A percentile compares a stretch with the other conserved stretches of the same genome.
Conservation (phyloP, 2,888 invertebrate species). For the Apamea epomidion region DNA sequence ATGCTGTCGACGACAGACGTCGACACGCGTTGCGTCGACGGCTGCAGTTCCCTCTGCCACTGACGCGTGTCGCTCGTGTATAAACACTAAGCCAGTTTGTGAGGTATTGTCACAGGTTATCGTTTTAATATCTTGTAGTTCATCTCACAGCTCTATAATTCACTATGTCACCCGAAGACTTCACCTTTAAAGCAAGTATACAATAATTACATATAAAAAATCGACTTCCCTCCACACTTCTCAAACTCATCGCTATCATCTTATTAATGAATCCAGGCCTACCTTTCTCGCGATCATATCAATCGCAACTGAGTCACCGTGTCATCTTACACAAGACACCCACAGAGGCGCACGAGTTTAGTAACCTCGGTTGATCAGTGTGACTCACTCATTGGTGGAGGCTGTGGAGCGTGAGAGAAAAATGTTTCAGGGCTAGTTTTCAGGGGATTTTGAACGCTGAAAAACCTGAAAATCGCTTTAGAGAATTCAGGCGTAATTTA, state of each 20-base stretch:
- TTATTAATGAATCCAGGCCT: constrained; percentile 60
- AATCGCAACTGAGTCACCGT: constrained; percentile 67
- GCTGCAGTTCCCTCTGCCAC: too few relatives aligned
- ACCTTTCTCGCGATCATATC: constrained; percentile 54
- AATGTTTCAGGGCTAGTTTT: constrained; percentile 15
- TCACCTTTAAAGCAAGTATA: neutral
- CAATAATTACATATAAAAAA: neutral
- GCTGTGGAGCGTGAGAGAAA: constrained; percentile 30
- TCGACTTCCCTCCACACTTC: constrained; percentile 20
- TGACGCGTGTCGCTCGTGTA: neutral
- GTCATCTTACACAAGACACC: constrained; percentile 68
- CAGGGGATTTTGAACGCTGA: constrained; percentile 2
- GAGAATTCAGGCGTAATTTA: too few relatives aligned
- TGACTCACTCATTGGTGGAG: constrained; percentile 57
- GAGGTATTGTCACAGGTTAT: neutral
- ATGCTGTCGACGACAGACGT: too few relatives aligned
- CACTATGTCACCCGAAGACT: neutral
- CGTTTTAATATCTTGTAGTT: neutral
- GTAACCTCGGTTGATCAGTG: constrained; percentile 62
- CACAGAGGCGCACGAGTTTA: constrained; percentile 57
- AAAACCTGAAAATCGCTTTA: neutral
- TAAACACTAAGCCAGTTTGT: neutral
- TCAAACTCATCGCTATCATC: neutral
- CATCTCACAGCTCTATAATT: neutral
- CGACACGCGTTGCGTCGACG: neutral